phyloP scores from a whole-genome alignment of 2,113 vertebrate species.

The Melanerpes formicivorus region DNA sequence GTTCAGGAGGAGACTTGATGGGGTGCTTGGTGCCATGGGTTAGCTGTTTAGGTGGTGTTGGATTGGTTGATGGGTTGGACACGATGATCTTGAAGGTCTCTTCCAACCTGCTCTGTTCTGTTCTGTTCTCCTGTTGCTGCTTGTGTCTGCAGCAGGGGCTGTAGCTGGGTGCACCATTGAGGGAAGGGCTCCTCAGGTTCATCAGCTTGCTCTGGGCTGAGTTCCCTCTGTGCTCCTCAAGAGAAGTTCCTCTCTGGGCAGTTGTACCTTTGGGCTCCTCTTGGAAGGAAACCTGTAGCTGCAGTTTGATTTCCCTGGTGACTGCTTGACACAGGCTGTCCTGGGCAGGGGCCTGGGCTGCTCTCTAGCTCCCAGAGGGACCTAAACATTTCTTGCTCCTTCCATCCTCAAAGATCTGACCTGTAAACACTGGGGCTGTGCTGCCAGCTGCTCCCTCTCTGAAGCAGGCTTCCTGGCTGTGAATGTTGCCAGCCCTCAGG shows the following conservation, averaged over 20 bases:
- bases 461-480: background rate
- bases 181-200: background rate
- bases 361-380: background rate
- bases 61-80: too few species aligned
- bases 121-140: background rate
- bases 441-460: background rate
- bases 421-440: background rate
- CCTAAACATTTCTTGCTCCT: background rate
- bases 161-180: rapidly evolving
- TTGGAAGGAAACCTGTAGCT: background rate
- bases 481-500: background rate
- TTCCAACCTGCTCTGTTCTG: too few species aligned
- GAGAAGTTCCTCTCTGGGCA: background rate
- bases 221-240: background rate
- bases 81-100: too few species aligned
- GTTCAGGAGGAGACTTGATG: too few species aligned
- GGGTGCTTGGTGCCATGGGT: too few species aligned
- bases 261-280: background rate
- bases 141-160: background rate
- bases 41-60: too few species aligned
- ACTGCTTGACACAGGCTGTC: background rate
- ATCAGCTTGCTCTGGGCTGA: background rate
- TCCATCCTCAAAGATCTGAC: background rate
- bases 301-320: background rate
- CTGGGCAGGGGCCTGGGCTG: background rate